These are phyloP conservation scores for Papio anubis DNA, from an alignment of 2,113 vertebrate species.

Conservation along the genomic window DNA sequence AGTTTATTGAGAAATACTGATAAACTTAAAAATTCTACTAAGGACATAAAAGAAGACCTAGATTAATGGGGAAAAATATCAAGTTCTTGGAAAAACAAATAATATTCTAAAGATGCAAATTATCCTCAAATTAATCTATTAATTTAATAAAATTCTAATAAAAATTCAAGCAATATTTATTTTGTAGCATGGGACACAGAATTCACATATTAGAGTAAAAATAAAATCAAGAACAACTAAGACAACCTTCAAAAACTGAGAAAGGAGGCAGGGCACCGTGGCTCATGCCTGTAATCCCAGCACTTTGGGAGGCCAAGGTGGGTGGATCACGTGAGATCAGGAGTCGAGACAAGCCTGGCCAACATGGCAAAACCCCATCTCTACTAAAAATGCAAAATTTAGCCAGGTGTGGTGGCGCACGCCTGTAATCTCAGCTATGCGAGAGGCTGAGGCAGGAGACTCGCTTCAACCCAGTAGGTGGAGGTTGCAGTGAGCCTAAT, in stretches of 20 bases:
- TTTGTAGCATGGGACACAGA: background rate
- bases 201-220: background rate
- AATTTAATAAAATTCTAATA: background rate
- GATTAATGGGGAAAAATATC: background rate
- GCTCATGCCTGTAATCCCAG: too few relatives aligned
- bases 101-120: background rate
- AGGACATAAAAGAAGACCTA: background rate
- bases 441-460: too few relatives aligned
- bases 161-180: background rate
- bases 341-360: too few relatives aligned
- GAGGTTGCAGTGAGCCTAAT: too few relatives aligned
- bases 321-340: too few relatives aligned
- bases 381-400: too few relatives aligned
- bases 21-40: background rate
- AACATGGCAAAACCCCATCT: too few relatives aligned
- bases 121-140: background rate
- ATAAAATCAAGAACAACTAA: background rate
- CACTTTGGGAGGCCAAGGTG: too few relatives aligned
- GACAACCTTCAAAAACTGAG: background rate
- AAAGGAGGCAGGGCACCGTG: too few relatives aligned
- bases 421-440: too few relatives aligned
- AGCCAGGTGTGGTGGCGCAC: too few relatives aligned
- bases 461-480: too few relatives aligned
- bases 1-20: background rate
- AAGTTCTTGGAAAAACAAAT: background rate